Percentiles rank a stretch among this genome's conserved stretches.
Evolutionary conservation across 2,113 vertebrate genomes (phyloP).

Genomic region (Myanophis thanlyinensis): DNA sequence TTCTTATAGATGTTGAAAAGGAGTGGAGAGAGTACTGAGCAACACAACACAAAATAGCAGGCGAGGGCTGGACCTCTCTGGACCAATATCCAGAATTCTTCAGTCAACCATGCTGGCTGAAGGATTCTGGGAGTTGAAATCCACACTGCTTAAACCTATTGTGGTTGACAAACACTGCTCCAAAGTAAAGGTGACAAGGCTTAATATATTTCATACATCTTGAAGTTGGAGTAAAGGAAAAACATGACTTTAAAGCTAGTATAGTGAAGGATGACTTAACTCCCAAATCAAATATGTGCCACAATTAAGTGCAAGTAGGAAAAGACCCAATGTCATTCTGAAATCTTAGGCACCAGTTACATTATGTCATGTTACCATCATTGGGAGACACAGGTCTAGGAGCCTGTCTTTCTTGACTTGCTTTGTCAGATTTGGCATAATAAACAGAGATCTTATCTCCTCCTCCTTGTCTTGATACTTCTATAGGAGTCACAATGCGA

Average conservation of each 20-base stretch:
- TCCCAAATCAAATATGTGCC: neutral
- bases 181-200: neutral
- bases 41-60: neutral
- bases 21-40: neutral
- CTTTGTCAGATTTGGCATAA: constrained; percentile 3
- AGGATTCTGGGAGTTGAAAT: neutral
- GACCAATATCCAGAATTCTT: neutral
- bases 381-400: neutral
- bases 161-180: neutral
- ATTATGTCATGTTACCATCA: constrained; percentile 17
- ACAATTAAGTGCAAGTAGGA: neutral
- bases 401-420: neutral
- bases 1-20: neutral
- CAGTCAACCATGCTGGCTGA: neutral
- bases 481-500: neutral
- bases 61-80: neutral
- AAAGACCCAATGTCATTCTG: neutral
- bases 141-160: neutral
- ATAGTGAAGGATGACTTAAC: neutral
- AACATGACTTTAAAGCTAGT: neutral
- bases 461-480: neutral
- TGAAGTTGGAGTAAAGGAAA: neutral
- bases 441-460: neutral
- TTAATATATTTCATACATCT: neutral
- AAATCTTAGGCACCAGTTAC: neutral